Evolutionary conservation across 2,888 invertebrate genomes (phyloP).

Genomic region (Chymomyza amoena): DNA sequence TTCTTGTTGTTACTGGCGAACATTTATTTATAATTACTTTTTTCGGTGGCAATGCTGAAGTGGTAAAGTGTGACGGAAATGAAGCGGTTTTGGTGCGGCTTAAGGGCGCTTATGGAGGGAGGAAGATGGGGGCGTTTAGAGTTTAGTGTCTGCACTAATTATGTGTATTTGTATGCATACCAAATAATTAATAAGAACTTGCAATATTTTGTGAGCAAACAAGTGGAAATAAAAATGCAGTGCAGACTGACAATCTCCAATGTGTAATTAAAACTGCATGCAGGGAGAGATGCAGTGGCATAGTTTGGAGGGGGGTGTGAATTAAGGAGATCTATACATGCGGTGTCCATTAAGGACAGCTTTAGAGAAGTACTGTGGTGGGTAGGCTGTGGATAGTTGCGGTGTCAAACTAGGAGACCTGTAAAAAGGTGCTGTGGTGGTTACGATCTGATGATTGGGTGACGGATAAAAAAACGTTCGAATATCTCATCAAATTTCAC

Average conservation of each 20-base stretch:
- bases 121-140: not conserved
- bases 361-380: too few species aligned
- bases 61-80: not conserved
- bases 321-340: too few species aligned
- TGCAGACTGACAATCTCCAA: constrained; percentile 4
- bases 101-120: not conserved
- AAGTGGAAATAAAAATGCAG: not conserved
- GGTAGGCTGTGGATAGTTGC: too few species aligned
- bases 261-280: constrained; percentile 28
- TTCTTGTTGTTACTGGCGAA: not conserved
- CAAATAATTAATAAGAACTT: constrained; percentile 5
- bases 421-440: too few species aligned
- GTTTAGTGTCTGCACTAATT: not conserved
- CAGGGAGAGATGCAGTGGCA: too few species aligned
- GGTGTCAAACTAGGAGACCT: too few species aligned
- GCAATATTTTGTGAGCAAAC: constrained; percentile 1
- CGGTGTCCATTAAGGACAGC: too few species aligned
- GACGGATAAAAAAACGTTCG: too few species aligned
- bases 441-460: too few species aligned
- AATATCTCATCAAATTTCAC: too few species aligned
- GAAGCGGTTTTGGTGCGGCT: not conserved
- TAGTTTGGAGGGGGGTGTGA: too few species aligned
- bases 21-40: constrained; percentile 12
- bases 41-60: not conserved
- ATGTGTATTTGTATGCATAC: not conserved